A percentile compares a stretch with the other conserved stretches of the same genome.
These are phyloP conservation scores for Dendrolimus houi DNA, from an alignment of 2,888 invertebrate genomes.

Conservation along the genomic window DNA sequence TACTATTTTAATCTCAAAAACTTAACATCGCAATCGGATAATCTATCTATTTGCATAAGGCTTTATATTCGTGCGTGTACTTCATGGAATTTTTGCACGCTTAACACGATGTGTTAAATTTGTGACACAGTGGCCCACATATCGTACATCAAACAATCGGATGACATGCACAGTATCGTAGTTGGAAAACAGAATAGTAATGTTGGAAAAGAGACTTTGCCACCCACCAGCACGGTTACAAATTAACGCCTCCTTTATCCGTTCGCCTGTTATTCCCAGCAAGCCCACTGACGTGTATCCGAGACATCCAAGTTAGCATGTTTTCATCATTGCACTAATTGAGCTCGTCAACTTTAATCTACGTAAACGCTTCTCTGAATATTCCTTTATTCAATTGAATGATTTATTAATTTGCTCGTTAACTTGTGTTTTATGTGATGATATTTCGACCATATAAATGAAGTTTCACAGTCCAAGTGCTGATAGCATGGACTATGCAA, in stretches of 20 bases:
- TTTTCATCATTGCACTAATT: slow-evolving; percentile 46
- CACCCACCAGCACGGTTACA: not conserved
- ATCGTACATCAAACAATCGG: not conserved
- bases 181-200: not conserved
- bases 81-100: not conserved
- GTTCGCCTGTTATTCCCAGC: not conserved
- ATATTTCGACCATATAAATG: no score
- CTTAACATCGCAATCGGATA: no score
- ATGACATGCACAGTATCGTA: not conserved
- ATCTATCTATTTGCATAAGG: no score
- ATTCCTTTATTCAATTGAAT: not conserved
- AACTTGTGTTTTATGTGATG: no score
- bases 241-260: slow-evolving; percentile 2
- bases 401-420: no score
- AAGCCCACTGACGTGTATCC: not conserved
- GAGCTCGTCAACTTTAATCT: slow-evolving; percentile 32
- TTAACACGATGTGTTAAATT: not conserved
- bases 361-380: slow-evolving; percentile 2
- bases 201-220: no score
- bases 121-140: not conserved
- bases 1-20: no score
- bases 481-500: no score
- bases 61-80: no score
- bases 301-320: slow-evolving; percentile 4
- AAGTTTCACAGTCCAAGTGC: no score